phyloP scores from a whole-genome alignment of 2,113 vertebrate species.

The Sclerurus mexicanus region DNA sequence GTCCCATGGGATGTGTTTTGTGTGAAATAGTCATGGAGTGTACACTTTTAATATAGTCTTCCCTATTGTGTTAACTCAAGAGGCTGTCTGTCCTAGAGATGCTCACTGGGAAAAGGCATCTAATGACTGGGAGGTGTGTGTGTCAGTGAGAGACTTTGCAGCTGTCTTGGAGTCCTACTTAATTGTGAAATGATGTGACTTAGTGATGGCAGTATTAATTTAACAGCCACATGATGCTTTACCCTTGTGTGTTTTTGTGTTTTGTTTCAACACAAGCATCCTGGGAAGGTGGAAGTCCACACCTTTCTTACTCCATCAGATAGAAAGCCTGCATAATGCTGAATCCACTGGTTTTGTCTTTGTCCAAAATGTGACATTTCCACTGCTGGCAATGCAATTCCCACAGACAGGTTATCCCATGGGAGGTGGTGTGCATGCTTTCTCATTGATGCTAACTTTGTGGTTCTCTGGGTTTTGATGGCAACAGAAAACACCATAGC shows the following conservation, averaged over 20 bases:
- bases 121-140: not conserved
- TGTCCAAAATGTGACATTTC: not conserved
- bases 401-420: not conserved
- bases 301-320: not conserved
- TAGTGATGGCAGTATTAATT: not conserved
- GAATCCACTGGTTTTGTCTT: not conserved
- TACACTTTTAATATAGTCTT: not conserved
- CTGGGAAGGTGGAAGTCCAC: not conserved
- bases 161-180: not conserved
- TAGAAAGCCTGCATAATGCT: not conserved
- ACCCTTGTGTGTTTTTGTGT: too few species aligned
- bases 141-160: not conserved
- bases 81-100: not conserved
- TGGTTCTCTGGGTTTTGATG: not conserved
- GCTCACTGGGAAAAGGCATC: not conserved
- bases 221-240: too few species aligned
- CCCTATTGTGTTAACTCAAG: not conserved
- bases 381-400: not conserved
- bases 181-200: not conserved
- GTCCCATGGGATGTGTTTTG: not conserved
- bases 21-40: not conserved
- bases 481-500: not conserved
- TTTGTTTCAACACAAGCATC: not conserved
- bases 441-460: not conserved
- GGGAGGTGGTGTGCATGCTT: not conserved